These are phyloP conservation scores for Parauchenoglanis ngamensis DNA, from an alignment of 2,797 vertebrate genomes.

Conservation along the genomic window DNA sequence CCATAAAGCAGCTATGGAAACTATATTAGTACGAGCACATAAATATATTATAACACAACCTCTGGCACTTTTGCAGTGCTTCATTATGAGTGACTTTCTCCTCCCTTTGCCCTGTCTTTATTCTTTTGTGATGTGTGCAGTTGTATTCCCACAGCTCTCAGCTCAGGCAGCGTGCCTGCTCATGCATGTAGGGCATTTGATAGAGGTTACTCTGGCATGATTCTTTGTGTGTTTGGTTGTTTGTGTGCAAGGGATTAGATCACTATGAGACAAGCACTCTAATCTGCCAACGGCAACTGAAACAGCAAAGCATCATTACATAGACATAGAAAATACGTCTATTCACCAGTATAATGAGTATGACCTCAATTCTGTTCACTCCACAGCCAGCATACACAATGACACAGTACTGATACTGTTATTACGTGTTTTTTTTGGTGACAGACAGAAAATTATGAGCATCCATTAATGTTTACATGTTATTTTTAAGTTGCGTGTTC, in stretches of 20 bases:
- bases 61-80: background rate
- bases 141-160: constrained; percentile 14
- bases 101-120: constrained; percentile 3
- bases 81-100: background rate
- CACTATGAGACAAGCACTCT: background rate
- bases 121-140: constrained; percentile 13
- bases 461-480: background rate
- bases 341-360: background rate
- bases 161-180: constrained; percentile 25
- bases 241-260: background rate
- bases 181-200: constrained; percentile 29
- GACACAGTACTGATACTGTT: background rate
- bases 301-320: constrained; percentile 1
- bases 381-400: background rate
- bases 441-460: constrained; percentile 1
- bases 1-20: background rate
- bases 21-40: background rate
- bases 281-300: background rate
- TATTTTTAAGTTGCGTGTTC: background rate
- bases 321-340: background rate
- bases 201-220: background rate
- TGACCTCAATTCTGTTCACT: background rate
- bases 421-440: background rate
- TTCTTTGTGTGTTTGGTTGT: background rate
- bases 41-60: background rate